Conservation (phyloP, 2,797 vertebrate species). For the Gallinago solitaria region DNA sequence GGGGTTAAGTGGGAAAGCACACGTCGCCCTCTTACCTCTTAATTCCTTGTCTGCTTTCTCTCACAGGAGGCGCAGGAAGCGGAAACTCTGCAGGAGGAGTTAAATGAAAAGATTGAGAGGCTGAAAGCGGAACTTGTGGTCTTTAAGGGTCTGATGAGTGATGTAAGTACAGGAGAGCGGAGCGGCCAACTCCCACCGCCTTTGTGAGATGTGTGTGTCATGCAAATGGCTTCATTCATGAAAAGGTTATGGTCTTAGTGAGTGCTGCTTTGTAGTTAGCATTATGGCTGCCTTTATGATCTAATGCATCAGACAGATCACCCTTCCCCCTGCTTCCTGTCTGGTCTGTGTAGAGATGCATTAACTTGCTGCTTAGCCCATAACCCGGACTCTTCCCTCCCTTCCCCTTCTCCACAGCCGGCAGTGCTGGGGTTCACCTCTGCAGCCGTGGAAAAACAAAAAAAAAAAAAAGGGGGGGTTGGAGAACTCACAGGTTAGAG, state of each 20-base stretch:
- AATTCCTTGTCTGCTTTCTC: not conserved
- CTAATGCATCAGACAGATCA: constrained; percentile 70
- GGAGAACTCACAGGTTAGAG: not conserved
- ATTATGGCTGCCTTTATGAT: constrained; percentile 67
- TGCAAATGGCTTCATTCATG: constrained; percentile 63
- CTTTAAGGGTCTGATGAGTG: constrained; percentile 97
- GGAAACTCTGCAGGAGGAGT: constrained; percentile 87
- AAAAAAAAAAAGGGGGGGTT: not conserved
- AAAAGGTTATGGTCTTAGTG: constrained; percentile 9
- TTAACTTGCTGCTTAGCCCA: constrained; percentile 76
- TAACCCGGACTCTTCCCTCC: constrained; percentile 49
- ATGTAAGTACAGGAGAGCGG: constrained; percentile 85
- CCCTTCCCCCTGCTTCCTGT: constrained; percentile 62
- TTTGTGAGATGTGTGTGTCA: constrained; percentile 28
- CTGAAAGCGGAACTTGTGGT: constrained; percentile 96
- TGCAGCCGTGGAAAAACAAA: not conserved
- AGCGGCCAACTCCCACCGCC: not conserved
- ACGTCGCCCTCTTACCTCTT: not conserved
- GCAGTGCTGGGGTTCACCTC: not conserved
- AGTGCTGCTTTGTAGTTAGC: constrained; percentile 76
- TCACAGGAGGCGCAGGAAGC: constrained; percentile 89
- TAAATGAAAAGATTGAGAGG: constrained; percentile 92
- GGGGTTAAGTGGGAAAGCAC: not conserved
- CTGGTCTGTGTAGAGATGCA: constrained; percentile 77
- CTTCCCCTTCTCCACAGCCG: not conserved